Percentiles rank a stretch among this genome's conserved stretches.
phyloP scores from a whole-genome alignment of 92 coral and sea anemone genomes.

The Galaxea fascicularis region DNA sequence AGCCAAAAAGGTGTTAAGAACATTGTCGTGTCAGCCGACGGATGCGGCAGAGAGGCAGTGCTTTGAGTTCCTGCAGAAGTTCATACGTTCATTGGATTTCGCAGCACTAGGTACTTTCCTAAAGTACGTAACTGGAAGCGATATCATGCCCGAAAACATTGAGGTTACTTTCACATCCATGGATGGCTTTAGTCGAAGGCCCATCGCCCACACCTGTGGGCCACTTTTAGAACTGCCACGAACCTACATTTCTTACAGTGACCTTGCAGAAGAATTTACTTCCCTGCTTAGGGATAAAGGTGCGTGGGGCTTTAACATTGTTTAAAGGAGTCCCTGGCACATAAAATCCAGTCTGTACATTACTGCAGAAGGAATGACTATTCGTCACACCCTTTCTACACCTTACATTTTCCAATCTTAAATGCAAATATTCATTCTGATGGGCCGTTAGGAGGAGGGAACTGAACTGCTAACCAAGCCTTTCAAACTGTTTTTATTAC shows the following conservation, averaged over 20 bases:
- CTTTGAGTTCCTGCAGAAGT: slow-evolving; percentile 55
- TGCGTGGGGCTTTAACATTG: slow-evolving; percentile 48
- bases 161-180: slow-evolving; percentile 33
- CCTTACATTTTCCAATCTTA: too few species aligned
- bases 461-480: too few species aligned
- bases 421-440: too few species aligned
- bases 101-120: slow-evolving; percentile 26
- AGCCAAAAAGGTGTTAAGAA: too few species aligned
- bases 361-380: too few species aligned
- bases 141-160: slow-evolving; percentile 30
- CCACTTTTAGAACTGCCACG: slow-evolving; percentile 56
- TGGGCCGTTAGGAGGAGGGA: too few species aligned
- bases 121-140: too few species aligned
- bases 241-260: slow-evolving; percentile 53
- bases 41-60: slow-evolving; percentile 52
- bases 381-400: too few species aligned
- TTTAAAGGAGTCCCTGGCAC: slow-evolving; percentile 1
- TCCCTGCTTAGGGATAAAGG: slow-evolving; percentile 44
- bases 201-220: slow-evolving; percentile 65
- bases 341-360: too few species aligned
- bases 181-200: slow-evolving; percentile 46
- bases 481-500: too few species aligned
- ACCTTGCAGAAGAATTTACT: slow-evolving; percentile 57
- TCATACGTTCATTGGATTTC: slow-evolving; percentile 47
- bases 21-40: too few species aligned